These are phyloP conservation scores for Dasyurus viverrinus DNA, from an alignment of 2,113 vertebrate genomes.

Conservation along the genomic window DNA sequence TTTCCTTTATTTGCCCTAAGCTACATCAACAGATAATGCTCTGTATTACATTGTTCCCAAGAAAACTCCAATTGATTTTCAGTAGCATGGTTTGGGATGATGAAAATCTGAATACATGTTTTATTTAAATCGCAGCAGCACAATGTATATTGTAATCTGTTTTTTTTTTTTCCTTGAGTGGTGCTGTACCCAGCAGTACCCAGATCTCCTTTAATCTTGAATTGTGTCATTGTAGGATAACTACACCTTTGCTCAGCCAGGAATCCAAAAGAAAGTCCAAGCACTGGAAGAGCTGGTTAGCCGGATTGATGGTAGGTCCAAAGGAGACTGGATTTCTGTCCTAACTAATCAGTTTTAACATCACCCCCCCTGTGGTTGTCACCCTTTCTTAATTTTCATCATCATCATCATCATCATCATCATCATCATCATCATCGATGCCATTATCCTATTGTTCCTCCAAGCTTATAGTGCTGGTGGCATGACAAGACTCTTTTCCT, in stretches of 20 bases:
- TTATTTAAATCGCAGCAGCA: background rate
- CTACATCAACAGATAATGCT: background rate
- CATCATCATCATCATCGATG: background rate
- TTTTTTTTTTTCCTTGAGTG: background rate
- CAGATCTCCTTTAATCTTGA: background rate
- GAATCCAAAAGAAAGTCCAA: constrained; percentile 99
- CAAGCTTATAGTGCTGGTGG: background rate
- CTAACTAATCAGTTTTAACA: background rate
- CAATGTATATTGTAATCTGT: background rate
- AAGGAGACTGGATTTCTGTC: background rate
- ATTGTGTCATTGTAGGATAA: constrained; percentile 88
- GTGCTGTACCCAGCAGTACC: too few relatives aligned
- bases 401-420: background rate
- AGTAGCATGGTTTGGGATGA: background rate
- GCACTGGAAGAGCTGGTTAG: constrained; percentile 97
- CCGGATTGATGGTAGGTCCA: constrained; percentile 94
- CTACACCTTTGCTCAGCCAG: constrained; percentile 98
- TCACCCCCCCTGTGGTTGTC: background rate
- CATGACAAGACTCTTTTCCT: background rate
- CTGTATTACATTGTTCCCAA: background rate
- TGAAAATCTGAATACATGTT: background rate
- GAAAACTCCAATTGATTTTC: background rate
- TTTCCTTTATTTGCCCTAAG: background rate
- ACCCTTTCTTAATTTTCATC: background rate
- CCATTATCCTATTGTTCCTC: background rate